Evolutionary conservation across 2,888 invertebrate genomes (phyloP).

Genomic region (Epirrhoe tristata): DNA sequence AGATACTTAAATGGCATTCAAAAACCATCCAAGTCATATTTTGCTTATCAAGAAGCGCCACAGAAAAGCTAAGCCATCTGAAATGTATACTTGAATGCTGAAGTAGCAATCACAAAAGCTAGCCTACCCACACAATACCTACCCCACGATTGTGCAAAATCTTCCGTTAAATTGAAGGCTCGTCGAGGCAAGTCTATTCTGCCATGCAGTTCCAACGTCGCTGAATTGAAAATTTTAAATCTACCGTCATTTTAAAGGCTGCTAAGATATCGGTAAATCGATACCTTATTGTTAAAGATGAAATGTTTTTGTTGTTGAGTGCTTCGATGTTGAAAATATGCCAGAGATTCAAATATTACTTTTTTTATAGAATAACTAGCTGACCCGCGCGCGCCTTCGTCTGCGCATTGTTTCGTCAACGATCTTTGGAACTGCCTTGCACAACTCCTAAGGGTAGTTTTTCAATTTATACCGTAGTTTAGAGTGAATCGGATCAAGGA

Average conservation of each 20-base stretch:
- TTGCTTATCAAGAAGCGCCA: background rate
- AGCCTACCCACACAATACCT: slow-evolving; percentile 45
- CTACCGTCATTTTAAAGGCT: slow-evolving; percentile 49
- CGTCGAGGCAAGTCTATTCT: slow-evolving; percentile 62
- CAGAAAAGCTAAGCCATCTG: slow-evolving; percentile 33
- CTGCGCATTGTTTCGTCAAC: too few species aligned
- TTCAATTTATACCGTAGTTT: too few species aligned
- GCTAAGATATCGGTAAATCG: slow-evolving; percentile 41
- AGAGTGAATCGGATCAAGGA: too few species aligned
- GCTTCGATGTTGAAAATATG: slow-evolving; percentile 19
- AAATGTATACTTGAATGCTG: slow-evolving; percentile 35
- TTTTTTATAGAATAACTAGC: background rate
- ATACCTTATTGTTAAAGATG: slow-evolving; percentile 39
- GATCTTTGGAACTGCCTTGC: too few species aligned
- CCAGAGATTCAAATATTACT: background rate
- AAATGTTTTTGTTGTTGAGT: slow-evolving; percentile 17
- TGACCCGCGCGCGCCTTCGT: too few species aligned
- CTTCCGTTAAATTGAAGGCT: slow-evolving; percentile 80
- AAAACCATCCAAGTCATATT: background rate
- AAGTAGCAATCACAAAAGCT: slow-evolving; percentile 35
- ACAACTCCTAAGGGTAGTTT: too few species aligned
- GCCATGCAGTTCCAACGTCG: slow-evolving; percentile 54
- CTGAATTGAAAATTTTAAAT: slow-evolving; percentile 68
- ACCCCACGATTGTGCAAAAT: slow-evolving; percentile 64
- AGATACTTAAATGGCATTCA: too few species aligned